A percentile compares a stretch with the other conserved stretches of the same genome.
phyloP scores from a whole-genome alignment of 1,140 invertebrate species.

The Papilio xuthus region DNA sequence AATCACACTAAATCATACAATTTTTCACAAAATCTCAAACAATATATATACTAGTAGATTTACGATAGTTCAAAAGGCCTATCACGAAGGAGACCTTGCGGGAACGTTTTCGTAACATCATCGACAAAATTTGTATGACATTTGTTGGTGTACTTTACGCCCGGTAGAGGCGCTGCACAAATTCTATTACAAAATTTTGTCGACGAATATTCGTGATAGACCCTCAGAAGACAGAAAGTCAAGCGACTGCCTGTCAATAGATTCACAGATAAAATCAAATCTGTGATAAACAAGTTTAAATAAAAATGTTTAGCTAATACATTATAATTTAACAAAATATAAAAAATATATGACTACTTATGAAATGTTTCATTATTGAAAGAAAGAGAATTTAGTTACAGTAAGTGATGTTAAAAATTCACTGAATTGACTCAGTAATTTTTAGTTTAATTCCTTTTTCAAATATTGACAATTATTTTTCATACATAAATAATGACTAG shows the following conservation, averaged over 20 bases:
- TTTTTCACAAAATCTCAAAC: background rate
- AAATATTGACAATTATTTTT: constrained; percentile 64
- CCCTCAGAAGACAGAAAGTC: background rate
- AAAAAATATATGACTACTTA: constrained; percentile 7
- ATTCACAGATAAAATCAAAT: constrained; percentile 15
- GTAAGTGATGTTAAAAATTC: background rate
- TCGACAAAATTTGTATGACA: no score
- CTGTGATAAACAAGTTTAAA: constrained; percentile 26
- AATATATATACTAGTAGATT: no score
- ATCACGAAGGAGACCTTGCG: no score
- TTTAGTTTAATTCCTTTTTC: constrained; percentile 48
- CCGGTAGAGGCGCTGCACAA: no score
- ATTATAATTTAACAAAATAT: constrained; percentile 5
- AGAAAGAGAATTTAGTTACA: background rate
- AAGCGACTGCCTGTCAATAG: constrained; percentile 23
- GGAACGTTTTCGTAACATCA: background rate
- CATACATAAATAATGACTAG: constrained; percentile 79
- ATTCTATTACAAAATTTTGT: no score
- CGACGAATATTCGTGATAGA: no score
- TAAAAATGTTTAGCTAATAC: background rate
- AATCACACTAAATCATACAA: background rate
- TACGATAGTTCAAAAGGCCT: no score
- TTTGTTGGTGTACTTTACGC: no score
- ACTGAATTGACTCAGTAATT: constrained; percentile 35
- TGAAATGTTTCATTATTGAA: background rate